Conservation (phyloP, 2,888 invertebrate genomes). For the Amphiduros pacificus region DNA sequence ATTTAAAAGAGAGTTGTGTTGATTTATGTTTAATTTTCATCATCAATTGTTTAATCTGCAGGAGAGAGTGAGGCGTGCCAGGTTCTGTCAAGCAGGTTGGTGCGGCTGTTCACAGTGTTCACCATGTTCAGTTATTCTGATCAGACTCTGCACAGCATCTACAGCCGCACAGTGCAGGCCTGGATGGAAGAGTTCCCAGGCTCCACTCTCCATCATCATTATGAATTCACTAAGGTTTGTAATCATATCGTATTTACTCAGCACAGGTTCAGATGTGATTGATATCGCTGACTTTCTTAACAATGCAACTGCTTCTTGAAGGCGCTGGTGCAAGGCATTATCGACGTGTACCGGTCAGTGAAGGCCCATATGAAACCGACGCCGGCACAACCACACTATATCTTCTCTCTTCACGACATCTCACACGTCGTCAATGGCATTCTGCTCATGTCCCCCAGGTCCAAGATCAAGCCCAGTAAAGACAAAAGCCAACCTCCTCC, state of each 20-base stretch:
- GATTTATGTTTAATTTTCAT: too few relatives aligned
- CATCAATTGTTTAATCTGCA: too few relatives aligned
- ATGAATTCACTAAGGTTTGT: conserved; percentile 52
- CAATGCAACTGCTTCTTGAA: too few relatives aligned
- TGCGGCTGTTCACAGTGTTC: conserved; percentile 48
- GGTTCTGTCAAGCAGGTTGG: conserved; percentile 46
- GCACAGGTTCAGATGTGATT: neutral
- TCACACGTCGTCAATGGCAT: conserved; percentile 50
- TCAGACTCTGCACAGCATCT: conserved; percentile 43
- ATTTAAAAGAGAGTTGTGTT: too few relatives aligned
- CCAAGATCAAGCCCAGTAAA: conserved; percentile 24
- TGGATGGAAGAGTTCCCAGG: conserved; percentile 59
- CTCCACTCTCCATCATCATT: conserved; percentile 52
- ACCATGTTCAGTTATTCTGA: conserved; percentile 43
- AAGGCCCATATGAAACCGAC: conserved; percentile 49
- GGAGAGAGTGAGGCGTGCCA: too few relatives aligned
- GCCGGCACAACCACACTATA: conserved; percentile 50
- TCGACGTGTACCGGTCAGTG: conserved; percentile 48
- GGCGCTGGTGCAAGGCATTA: conserved; percentile 47
- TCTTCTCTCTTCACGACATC: conserved; percentile 54
- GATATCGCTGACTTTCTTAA: neutral
- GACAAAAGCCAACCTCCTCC: conserved; percentile 28
- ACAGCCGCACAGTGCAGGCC: conserved; percentile 42
- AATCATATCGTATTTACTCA: neutral
- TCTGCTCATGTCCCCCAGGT: conserved; percentile 49